Conservation (phyloP, 2,888 invertebrate genomes). For the Drosophila macrothrix region DNA sequence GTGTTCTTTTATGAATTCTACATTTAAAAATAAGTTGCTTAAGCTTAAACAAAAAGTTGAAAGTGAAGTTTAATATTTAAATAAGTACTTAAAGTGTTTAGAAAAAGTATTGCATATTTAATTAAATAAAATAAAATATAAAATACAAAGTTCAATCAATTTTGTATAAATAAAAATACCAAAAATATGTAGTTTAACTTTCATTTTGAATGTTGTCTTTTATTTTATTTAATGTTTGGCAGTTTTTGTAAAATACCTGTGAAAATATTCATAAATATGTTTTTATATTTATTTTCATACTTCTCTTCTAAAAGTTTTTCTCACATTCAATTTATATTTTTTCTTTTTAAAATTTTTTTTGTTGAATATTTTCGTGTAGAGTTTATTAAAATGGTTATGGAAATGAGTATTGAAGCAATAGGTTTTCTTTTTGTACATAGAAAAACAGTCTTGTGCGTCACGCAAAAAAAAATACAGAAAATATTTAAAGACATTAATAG, state of each 20-base stretch:
- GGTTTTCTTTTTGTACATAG: slow-evolving; percentile 26
- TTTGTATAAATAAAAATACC: slow-evolving; percentile 46
- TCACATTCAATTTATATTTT: slow-evolving; percentile 10
- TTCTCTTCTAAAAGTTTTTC: neutral
- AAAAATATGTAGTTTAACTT: slow-evolving; percentile 18
- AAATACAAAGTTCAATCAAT: neutral
- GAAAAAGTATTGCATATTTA: neutral
- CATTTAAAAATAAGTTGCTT: neutral
- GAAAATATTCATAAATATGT: slow-evolving; percentile 7
- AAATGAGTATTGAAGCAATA: slow-evolving; percentile 25
- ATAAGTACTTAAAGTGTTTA: neutral
- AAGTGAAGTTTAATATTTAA: neutral
- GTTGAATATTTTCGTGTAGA: slow-evolving; percentile 2
- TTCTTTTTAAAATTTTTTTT: neutral
- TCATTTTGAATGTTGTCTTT: slow-evolving; percentile 8
- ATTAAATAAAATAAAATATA: neutral
- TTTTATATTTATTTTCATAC: slow-evolving; percentile 1
- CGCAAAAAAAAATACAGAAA: slow-evolving; percentile 19
- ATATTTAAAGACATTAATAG: slow-evolving; percentile 45
- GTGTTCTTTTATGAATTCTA: neutral
- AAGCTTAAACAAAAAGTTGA: neutral
- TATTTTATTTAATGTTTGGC: slow-evolving; percentile 39
- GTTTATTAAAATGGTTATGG: slow-evolving; percentile 18
- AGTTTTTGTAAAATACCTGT: neutral
- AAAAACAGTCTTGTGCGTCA: slow-evolving; percentile 59